Base-by-base conservation (phyloP, 2,797 vertebrate species). In the Gastrophryne carolinensis region DNA sequence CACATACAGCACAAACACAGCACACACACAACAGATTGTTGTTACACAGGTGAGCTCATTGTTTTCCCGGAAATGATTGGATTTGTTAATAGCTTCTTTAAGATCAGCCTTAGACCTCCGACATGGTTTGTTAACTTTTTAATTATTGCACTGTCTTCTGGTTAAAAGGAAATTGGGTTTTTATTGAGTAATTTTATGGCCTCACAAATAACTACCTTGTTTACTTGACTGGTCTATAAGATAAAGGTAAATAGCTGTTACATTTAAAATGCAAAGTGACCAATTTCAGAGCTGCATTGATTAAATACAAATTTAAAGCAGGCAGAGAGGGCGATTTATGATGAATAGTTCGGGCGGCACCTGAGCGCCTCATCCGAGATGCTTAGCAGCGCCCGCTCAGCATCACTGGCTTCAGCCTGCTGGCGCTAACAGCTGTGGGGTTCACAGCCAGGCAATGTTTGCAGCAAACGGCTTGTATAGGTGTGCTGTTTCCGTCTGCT, bases 101-200 rank as follows among this genome's bases (percentile, higher is more conserved):
- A 50, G 30, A 35, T 35, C 30, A 10, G 21, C 15, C 13, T 32
- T 53, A 26, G 30, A 37, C 47, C 10, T 10, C 49, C 53, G 64
- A 5, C 30, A 53, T 35, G 64, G 30, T 26, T 53, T n/a, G 47
- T 53, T 67, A 67, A 35, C 49, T n/a, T 35, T 35, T 17, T 67
- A 53, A 53, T 53, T 34, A 67, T 37, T 11, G 1, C 4, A 27
- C 39, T 32, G 41, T 47, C 39, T 64, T 64, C 29, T 63, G 27
- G 26, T 52, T 35, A 34, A 30, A 66, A 35, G 30, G 19, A 53
- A 53, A 53, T 67, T 35, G 34, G 35, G 24, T 23, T 54, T n/a
- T 24, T 68, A 34, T 54, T 50, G 49, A 68, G 21, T 68, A 23
- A 39, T 34, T 67, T 67, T 37, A 37, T 37, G n/a, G 49, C 21